phyloP scores from a whole-genome alignment of 1,140 invertebrate genomes.

The Venturia canescens region DNA sequence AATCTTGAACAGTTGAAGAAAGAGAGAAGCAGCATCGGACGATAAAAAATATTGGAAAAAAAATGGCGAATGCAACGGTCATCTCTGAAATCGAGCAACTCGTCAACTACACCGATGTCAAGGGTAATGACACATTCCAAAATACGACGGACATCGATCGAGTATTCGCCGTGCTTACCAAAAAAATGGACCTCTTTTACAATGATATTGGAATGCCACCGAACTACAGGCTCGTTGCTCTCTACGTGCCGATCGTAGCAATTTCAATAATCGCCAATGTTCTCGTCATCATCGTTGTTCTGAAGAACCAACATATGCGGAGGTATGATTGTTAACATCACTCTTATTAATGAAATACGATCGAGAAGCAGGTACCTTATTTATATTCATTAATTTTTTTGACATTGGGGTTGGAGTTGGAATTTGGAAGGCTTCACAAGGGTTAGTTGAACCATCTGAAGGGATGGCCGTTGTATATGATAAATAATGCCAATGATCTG shows the following conservation, averaged over 20 bases:
- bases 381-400: too few species aligned
- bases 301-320: constrained; percentile 83
- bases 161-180: constrained; percentile 29
- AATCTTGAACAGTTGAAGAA: too few species aligned
- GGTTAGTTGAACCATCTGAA: too few species aligned
- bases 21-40: too few species aligned
- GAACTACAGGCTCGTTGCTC: constrained; percentile 76
- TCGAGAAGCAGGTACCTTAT: constrained; percentile 39
- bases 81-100: background rate
- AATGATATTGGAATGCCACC: constrained; percentile 58
- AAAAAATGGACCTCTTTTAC: constrained; percentile 57
- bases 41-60: too few species aligned
- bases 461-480: too few species aligned
- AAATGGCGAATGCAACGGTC: too few species aligned
- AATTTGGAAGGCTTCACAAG: too few species aligned
- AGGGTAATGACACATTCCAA: constrained; percentile 1
- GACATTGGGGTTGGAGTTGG: background rate
- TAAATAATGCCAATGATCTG: too few species aligned
- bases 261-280: constrained; percentile 80
- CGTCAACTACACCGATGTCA: background rate
- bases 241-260: constrained; percentile 80
- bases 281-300: constrained; percentile 82
- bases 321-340: constrained; percentile 70
- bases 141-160: constrained; percentile 4
- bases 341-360: constrained; percentile 5